Evolutionary conservation across 2,113 vertebrate genomes (phyloP).

Genomic region (Nicator chloris): DNA sequence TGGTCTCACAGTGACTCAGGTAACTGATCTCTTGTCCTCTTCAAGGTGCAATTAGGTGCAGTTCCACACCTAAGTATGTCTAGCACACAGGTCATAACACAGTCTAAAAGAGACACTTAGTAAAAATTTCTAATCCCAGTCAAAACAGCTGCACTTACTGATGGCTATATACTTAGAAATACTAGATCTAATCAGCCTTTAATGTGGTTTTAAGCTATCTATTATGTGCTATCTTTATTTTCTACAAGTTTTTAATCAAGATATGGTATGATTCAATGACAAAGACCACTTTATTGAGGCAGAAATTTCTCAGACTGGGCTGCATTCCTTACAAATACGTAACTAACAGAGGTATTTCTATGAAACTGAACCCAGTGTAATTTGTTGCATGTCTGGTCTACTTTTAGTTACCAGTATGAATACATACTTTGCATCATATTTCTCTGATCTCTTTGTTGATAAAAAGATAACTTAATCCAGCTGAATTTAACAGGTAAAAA

Average conservation of each 20-base stretch:
- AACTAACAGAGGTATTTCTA: not conserved
- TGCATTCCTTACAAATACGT: not conserved
- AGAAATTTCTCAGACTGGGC: not conserved
- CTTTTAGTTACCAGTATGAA: not conserved
- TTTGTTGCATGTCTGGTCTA: not conserved
- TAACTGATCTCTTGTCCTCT: not conserved
- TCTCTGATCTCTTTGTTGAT: not conserved
- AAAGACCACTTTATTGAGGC: not conserved
- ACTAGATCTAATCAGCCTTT: not conserved
- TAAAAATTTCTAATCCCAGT: not conserved
- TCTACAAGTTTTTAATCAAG: not conserved
- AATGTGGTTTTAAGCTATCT: not conserved
- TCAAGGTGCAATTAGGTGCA: not conserved
- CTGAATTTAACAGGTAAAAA: not conserved
- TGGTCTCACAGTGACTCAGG: not conserved
- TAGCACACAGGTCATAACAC: not conserved
- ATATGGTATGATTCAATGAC: not conserved
- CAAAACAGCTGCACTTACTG: not conserved
- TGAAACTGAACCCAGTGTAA: not conserved
- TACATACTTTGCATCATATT: not conserved
- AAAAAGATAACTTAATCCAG: not conserved
- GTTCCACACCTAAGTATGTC: not conserved
- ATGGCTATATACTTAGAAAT: not conserved
- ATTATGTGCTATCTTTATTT: not conserved
- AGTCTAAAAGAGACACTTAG: not conserved